Evolutionary conservation across 2,113 vertebrate species (phyloP).

Genomic region (Bos javanicus): DNA sequence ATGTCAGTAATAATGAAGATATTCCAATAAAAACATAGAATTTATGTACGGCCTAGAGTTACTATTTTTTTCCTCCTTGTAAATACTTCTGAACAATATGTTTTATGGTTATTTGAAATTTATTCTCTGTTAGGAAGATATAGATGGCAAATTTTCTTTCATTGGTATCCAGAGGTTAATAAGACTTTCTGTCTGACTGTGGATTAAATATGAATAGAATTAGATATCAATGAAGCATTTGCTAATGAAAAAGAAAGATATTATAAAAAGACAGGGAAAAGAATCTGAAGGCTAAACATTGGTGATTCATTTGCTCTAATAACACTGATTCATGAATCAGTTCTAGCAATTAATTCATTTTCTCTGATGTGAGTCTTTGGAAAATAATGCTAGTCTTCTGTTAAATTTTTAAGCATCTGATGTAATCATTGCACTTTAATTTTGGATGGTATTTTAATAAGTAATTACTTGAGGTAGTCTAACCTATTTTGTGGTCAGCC

Average conservation of each 20-base stretch:
- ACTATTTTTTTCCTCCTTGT: background rate
- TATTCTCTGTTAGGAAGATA: background rate
- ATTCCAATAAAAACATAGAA: background rate
- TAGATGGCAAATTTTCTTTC: background rate
- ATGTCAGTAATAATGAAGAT: background rate
- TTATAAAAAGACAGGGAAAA: background rate
- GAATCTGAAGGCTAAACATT: background rate
- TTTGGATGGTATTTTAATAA: background rate
- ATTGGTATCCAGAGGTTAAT: background rate
- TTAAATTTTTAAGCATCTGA: background rate
- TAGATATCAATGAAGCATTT: background rate
- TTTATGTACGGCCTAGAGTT: background rate
- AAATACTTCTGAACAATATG: background rate
- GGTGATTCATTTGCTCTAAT: background rate
- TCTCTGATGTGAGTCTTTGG: background rate
- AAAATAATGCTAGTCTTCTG: background rate
- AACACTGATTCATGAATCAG: background rate
- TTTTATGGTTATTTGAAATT: background rate
- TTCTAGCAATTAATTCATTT: background rate
- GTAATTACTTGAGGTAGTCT: background rate
- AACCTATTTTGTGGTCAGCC: background rate
- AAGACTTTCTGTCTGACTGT: background rate
- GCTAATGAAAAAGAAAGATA: background rate
- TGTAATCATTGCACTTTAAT: background rate
- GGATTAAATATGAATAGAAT: background rate